Evolutionary conservation across 1,140 invertebrate species (phyloP).

Genomic region (Stenopsyche tienmushanensis): DNA sequence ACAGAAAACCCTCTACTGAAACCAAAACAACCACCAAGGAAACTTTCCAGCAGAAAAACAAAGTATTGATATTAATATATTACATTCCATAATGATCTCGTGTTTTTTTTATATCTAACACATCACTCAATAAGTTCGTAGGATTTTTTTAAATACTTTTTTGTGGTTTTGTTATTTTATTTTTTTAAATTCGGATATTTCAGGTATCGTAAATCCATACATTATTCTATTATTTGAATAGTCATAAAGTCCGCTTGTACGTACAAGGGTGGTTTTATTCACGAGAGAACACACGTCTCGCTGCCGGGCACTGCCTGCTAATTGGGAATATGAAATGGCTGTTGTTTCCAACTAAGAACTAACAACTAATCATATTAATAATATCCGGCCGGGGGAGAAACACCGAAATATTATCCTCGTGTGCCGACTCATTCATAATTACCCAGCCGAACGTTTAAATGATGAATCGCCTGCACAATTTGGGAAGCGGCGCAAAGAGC

Average conservation of each 20-base stretch:
- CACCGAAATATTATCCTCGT: constrained; percentile 23
- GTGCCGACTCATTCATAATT: constrained; percentile 20
- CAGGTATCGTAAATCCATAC: too few species aligned
- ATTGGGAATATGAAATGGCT: constrained; percentile 40
- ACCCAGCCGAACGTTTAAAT: neutral
- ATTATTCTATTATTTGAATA: too few species aligned
- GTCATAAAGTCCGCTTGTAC: too few species aligned
- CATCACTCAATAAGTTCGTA: too few species aligned
- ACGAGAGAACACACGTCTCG: constrained; percentile 4
- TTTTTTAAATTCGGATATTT: too few species aligned
- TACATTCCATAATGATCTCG: too few species aligned
- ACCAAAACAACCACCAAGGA: neutral
- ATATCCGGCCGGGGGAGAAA: constrained; percentile 9
- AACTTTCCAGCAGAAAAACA: too few species aligned
- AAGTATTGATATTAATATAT: too few species aligned
- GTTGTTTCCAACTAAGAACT: constrained; percentile 39
- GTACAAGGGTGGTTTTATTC: too few species aligned
- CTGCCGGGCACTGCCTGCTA: constrained; percentile 27
- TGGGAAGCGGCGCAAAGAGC: neutral
- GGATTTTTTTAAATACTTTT: too few species aligned
- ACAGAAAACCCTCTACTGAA: neutral
- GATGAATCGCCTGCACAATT: neutral
- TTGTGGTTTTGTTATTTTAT: too few species aligned
- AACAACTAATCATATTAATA: constrained; percentile 41
- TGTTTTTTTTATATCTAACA: too few species aligned